These are phyloP conservation scores for Proctacanthus coquilletti DNA, from an alignment of 1,140 invertebrate genomes.

Conservation along the genomic window DNA sequence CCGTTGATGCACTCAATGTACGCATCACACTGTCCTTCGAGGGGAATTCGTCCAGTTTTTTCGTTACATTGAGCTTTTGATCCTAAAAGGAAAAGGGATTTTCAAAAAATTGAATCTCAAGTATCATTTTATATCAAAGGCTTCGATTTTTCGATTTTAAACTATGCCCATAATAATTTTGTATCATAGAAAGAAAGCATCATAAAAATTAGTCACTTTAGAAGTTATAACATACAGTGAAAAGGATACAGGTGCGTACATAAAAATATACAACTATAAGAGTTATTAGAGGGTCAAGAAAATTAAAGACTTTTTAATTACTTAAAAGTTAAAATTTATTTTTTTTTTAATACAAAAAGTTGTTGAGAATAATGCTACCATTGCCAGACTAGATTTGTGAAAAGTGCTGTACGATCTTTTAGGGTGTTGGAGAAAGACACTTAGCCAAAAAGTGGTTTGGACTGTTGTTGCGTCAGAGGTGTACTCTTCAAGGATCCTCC, in stretches of 20 bases:
- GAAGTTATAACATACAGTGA: too few relatives aligned
- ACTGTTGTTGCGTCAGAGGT: background rate
- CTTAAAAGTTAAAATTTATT: background rate
- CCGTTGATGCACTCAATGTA: conserved; percentile 48
- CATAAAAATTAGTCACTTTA: background rate
- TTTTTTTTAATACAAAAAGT: background rate
- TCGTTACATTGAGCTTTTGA: conserved; percentile 36
- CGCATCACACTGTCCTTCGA: conserved; percentile 55
- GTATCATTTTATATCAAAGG: background rate
- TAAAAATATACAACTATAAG: conserved; percentile 6
- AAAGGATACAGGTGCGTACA: conserved; percentile 6
- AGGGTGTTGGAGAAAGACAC: background rate
- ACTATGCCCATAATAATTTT: background rate
- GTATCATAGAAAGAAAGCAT: conserved; percentile 9
- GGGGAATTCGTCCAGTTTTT: conserved; percentile 50
- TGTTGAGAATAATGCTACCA: too few relatives aligned
- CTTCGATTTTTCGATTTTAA: background rate
- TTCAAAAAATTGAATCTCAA: too few relatives aligned
- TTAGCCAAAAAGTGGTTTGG: too few relatives aligned
- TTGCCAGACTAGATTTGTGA: too few relatives aligned
- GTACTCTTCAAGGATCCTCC: too few relatives aligned
- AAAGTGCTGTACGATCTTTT: background rate
- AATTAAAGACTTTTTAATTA: background rate
- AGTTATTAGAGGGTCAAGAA: background rate
- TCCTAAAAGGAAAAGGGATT: background rate